Evolutionary conservation across 2,113 vertebrate species (phyloP).

Genomic region (Hydropotes inermis): DNA sequence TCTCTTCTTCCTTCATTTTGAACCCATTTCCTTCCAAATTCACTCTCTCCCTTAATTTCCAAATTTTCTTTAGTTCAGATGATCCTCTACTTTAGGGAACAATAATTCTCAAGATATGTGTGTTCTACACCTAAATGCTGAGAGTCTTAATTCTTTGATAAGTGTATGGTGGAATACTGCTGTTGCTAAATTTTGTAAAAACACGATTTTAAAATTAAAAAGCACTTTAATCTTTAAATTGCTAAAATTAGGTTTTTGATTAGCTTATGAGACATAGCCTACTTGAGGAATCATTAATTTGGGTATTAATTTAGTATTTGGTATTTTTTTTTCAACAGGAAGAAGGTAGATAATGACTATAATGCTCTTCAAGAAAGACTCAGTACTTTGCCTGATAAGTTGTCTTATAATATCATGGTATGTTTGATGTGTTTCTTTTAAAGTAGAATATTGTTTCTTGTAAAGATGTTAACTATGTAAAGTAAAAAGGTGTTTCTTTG

Average conservation of each 20-base stretch:
- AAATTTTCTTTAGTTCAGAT: background rate
- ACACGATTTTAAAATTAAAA: background rate
- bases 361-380: conserved; percentile 91
- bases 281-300: background rate
- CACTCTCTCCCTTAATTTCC: background rate
- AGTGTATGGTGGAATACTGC: background rate
- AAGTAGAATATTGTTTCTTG: background rate
- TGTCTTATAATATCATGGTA: conserved; percentile 95
- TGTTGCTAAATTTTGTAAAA: conserved; percentile 4
- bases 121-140: background rate
- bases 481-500: background rate
- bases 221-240: background rate
- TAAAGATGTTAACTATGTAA: background rate
- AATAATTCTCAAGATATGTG: background rate
- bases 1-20: background rate
- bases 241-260: background rate
- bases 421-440: conserved; percentile 52
- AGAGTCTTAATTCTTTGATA: background rate
- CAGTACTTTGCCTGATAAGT: conserved; percentile 88
- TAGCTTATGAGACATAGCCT: background rate
- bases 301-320: conserved; percentile 21
- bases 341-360: conserved; percentile 92
- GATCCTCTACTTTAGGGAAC: background rate
- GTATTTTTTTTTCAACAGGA: conserved; percentile 84
- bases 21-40: background rate